Base-by-base conservation (phyloP, 1,140 invertebrate genomes). In the Pachyrhynchus sulphureomaculatus region DNA sequence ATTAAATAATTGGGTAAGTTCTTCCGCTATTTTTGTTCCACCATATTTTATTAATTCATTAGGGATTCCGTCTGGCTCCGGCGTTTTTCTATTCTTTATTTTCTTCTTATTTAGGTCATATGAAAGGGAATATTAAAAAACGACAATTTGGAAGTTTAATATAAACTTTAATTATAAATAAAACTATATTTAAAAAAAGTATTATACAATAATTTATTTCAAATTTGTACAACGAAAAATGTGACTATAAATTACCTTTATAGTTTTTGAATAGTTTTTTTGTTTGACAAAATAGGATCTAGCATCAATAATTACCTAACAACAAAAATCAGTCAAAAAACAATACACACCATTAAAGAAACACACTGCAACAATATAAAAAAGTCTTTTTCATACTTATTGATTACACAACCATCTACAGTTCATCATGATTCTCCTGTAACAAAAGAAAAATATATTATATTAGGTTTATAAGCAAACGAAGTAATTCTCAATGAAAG, bases 351-450 rank as follows among this genome's bases (percentile, higher is more conserved):
- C 66, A 68, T 68, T 55, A 64, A 73, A 72, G 32, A 56, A 62
- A 72, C 70, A 74, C 72, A 74, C 72, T 68, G 65, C 68, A 68
- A 72, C 65, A 72, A 72, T 68, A 68, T 72, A 74, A 72, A 74
- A 72, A 66, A 66, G 70, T 71, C 64, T 68, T 55, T 70, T 63
- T 57, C 58, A 26, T 64, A 32, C 42, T 65, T 58, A 42, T 45
- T 26, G 34, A 13, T 55, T 58, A 49, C 53, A 57, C 54, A 55
- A 66, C 62, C 65, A 64, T 63, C 62, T 79, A 76, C 75, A 78
- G 67, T 69, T 80, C 78, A 77, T 74, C 68, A 60, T 64, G 71
- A 54, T 75, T 75, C 68, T 78, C 67, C 67, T 73, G 70, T 18
- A 72, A 73, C 17, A 60, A 56, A 59, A 70, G 58, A 48, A 52